These are phyloP conservation scores for Sinodicranocentrus sp. DNA, from an alignment of 2,888 invertebrate species.

Conservation along the genomic window DNA sequence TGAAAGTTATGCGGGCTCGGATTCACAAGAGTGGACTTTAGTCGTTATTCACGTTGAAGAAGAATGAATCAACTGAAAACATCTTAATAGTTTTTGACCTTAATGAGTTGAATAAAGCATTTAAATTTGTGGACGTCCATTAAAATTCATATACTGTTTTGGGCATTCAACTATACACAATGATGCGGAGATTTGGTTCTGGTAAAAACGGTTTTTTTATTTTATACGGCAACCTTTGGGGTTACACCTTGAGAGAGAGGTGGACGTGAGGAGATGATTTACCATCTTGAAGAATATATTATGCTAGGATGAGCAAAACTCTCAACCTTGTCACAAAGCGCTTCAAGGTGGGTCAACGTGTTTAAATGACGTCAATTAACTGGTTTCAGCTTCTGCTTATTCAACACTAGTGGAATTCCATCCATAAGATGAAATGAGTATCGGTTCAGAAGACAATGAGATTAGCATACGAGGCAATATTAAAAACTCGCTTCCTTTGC, in stretches of 20 bases:
- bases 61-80: too few relatives aligned
- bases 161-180: neutral
- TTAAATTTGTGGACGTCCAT: slow-evolving; percentile 14
- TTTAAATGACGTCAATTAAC: slow-evolving; percentile 57
- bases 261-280: slow-evolving; percentile 58
- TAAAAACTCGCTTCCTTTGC: too few relatives aligned
- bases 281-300: slow-evolving; percentile 48
- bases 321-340: slow-evolving; percentile 29
- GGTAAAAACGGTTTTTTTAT: neutral
- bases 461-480: too few relatives aligned
- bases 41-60: too few relatives aligned
- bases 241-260: slow-evolving; percentile 43
- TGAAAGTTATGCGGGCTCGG: too few relatives aligned
- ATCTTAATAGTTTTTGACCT: slow-evolving; percentile 28
- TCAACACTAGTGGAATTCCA: neutral
- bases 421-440: too few relatives aligned
- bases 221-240: neutral
- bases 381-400: slow-evolving; percentile 45
- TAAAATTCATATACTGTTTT: slow-evolving; percentile 40
- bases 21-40: too few relatives aligned
- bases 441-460: too few relatives aligned
- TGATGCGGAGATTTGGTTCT: neutral
- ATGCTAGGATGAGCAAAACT: neutral
- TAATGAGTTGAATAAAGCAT: slow-evolving; percentile 26
- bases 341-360: slow-evolving; percentile 48